Conservation (phyloP, 1,140 invertebrate species). For the Hyles euphorbiae region DNA sequence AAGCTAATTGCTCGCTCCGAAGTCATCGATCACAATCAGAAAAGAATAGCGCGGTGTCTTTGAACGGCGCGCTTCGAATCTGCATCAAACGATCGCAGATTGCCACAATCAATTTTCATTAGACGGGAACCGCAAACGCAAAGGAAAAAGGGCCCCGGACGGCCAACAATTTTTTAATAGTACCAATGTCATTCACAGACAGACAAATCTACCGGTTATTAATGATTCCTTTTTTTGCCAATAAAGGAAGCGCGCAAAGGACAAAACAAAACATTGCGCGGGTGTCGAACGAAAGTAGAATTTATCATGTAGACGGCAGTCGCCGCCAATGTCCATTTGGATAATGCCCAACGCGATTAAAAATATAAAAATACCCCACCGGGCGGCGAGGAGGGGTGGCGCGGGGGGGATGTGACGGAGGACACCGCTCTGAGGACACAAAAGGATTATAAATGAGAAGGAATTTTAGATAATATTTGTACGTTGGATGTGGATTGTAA, state of each 20-base stretch:
- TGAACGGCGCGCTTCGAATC: slow-evolving; percentile 19
- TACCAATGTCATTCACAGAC: slow-evolving; percentile 58
- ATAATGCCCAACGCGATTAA: slow-evolving; percentile 75
- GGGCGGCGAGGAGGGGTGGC: slow-evolving; percentile 33
- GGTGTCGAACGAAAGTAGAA: slow-evolving; percentile 72
- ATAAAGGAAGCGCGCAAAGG: slow-evolving; percentile 57
- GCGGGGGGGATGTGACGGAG: slow-evolving; percentile 59
- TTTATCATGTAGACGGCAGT: slow-evolving; percentile 72
- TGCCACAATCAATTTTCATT: slow-evolving; percentile 69
- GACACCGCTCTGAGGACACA: slow-evolving; percentile 72
- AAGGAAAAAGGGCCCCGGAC: slow-evolving; percentile 32
- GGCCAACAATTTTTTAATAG: slow-evolving; percentile 62
- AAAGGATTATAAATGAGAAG: slow-evolving; percentile 76
- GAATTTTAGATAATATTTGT: slow-evolving; percentile 76
- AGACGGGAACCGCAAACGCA: slow-evolving; percentile 32
- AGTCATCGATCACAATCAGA: slow-evolving; percentile 46
- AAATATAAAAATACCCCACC: slow-evolving; percentile 74
- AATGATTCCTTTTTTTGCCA: slow-evolving; percentile 57
- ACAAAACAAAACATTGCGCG: slow-evolving; percentile 64
- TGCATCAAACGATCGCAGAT: slow-evolving; percentile 59
- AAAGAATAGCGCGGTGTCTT: neutral
- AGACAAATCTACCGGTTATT: slow-evolving; percentile 68
- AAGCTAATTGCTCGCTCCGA: no score
- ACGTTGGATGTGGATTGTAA: slow-evolving; percentile 73
- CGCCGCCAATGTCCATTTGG: slow-evolving; percentile 72